Evolutionary conservation across 2,888 invertebrate genomes (phyloP), one percentile per base, ranked within the genome.

Genomic region (Scaptomyza cyrtandrae): DNA sequence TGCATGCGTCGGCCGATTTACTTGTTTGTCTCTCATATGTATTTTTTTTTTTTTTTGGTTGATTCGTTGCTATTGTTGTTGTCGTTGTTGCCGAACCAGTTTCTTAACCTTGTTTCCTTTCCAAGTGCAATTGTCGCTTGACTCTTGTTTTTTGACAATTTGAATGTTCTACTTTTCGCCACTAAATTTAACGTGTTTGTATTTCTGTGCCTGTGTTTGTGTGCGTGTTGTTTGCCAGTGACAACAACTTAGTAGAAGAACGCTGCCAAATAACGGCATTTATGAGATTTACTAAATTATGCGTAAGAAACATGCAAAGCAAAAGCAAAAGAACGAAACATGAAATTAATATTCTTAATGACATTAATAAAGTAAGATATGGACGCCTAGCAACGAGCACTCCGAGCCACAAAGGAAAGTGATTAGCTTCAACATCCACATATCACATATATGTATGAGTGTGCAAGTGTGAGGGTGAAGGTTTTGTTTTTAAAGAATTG

Each of bases 21-120:
- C 60, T 73, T 64, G 62, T 60, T 71, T 74, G 65, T 59, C 58
- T 60, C 53, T 43, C 19, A 63, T 60, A 50, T 58, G 45, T 58
- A 52, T 64, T 10, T 48, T 60, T 39, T 37, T 13, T 14, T 39
- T 48, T 60, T 39, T n/a, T n/a, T 14, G 14, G 56, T 67, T 66
- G 37, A 6, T 14, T 41, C 16, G 41, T 41, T 16, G 10, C 16
- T 41, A 41, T 68, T 54, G 52, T 27, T 59, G 65, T 58, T 61
- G 61, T 64, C 55, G 59, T 70, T 61, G 57, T 71, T 66, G 67
- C 6, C 78, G 84, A 86, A 86, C 85, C 85, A 85, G 85, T 85
- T 85, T 86, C 65, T 80, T 85, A 84, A 85, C 85, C 85, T 85
- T 85, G 86, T 85, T 85, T 85, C 66, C 69, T 71, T 60, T 74